phyloP scores from a whole-genome alignment of 2,797 vertebrate genomes.

The Xiphophorus birchmanni region DNA sequence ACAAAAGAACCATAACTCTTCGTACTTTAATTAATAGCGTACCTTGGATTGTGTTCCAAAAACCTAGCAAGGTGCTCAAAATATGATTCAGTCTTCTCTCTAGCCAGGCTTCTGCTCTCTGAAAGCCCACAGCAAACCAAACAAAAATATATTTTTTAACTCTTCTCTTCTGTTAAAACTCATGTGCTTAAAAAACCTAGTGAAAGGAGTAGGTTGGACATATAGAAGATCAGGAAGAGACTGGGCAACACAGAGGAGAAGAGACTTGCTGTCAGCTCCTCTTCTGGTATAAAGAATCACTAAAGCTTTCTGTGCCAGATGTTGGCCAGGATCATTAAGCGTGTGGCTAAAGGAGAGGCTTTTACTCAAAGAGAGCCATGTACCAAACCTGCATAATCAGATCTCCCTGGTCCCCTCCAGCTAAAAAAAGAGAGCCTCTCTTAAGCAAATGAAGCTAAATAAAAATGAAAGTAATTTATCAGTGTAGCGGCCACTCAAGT shows the following conservation, averaged over 20 bases:
- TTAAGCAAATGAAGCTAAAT: conserved; percentile 76
- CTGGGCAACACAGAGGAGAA: neutral
- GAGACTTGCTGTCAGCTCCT: conserved; percentile 49
- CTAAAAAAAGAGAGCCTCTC: conserved; percentile 69
- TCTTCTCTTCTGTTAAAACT: conserved; percentile 80
- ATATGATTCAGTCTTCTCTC: neutral
- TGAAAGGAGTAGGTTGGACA: neutral
- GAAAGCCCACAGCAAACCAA: conserved; percentile 87
- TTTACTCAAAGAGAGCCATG: conserved; percentile 63
- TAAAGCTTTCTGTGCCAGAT: conserved; percentile 64
- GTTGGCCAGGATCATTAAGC: conserved; percentile 68
- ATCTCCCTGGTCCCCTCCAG: conserved; percentile 69
- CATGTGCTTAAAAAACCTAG: conserved; percentile 65
- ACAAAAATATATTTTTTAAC: conserved; percentile 85
- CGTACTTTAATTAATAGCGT: neutral
- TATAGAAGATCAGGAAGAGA: neutral
- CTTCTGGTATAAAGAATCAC: conserved; percentile 55
- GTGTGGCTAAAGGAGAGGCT: conserved; percentile 62
- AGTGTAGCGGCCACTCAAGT: conserved; percentile 60
- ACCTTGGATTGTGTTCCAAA: neutral
- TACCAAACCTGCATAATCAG: conserved; percentile 64
- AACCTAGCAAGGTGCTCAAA: neutral
- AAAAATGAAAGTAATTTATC: conserved; percentile 72
- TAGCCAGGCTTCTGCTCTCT: conserved; percentile 81
- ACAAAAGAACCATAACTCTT: neutral